Percentiles rank a stretch among this genome's conserved stretches.
Evolutionary conservation across 2,113 vertebrate genomes (phyloP).

Genomic region (Shinisaurus crocodilurus): DNA sequence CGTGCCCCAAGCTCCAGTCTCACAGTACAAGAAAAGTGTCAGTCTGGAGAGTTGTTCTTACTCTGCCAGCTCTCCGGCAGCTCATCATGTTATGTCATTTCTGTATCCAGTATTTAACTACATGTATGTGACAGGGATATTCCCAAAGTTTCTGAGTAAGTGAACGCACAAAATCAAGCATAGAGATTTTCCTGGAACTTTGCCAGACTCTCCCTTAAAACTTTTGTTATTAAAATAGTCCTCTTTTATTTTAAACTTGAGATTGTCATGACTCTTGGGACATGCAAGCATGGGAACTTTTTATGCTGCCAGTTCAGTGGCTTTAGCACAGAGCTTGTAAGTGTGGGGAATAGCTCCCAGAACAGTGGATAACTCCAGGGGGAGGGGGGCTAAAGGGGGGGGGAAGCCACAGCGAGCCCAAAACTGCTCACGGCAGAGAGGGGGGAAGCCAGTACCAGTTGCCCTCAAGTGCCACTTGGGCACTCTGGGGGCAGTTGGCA

Average conservation of each 20-base stretch:
- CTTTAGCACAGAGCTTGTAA: neutral
- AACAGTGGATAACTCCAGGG: neutral
- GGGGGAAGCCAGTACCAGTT: too few relatives aligned
- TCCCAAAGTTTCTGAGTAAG: neutral
- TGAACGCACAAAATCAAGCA: neutral
- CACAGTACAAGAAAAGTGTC: neutral
- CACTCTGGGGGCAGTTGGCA: too few relatives aligned
- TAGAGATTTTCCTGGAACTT: neutral
- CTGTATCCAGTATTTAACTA: neutral
- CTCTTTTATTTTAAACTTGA: neutral
- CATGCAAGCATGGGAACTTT: neutral
- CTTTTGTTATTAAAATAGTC: neutral
- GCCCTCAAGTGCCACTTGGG: too few relatives aligned
- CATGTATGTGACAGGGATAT: neutral
- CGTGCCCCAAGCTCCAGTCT: neutral
- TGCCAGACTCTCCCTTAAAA: neutral
- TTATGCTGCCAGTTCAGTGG: neutral
- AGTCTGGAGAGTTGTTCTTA: neutral
- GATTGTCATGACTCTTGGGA: neutral
- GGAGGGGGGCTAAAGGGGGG: too few relatives aligned
- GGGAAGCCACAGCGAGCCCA: too few relatives aligned
- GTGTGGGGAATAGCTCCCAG: neutral
- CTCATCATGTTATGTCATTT: neutral
- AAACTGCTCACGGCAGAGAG: too few relatives aligned
- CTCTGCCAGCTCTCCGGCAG: neutral